These are phyloP conservation scores for Drosophila teissieri DNA, from an alignment of 1,140 invertebrate species.

Conservation along the genomic window DNA sequence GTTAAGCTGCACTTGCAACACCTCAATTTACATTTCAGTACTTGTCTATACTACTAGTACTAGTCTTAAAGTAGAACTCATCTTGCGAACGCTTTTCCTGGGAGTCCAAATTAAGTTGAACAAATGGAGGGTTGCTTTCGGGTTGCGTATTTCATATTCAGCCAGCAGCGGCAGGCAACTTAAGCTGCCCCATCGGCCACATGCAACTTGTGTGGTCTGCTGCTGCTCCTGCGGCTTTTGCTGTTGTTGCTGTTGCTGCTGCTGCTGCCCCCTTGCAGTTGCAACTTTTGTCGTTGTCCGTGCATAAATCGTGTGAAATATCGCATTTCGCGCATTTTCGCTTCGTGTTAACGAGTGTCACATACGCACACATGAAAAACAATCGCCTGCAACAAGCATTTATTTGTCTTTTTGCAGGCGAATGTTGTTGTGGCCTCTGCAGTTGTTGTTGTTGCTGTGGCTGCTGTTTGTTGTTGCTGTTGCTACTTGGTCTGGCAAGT, in stretches of 20 bases:
- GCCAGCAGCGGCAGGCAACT: conserved; percentile 20
- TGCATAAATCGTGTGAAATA: conserved; percentile 85
- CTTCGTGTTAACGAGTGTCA: conserved; percentile 82
- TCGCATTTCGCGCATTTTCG: conserved; percentile 84
- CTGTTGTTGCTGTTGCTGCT: conserved; percentile 35
- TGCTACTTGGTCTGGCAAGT: conserved; percentile 31
- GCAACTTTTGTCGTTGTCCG: conserved; percentile 77
- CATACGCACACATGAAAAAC: conserved; percentile 55
- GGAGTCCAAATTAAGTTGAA: conserved; percentile 48
- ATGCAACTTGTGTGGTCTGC: conserved; percentile 70
- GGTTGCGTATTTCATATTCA: conserved; percentile 33
- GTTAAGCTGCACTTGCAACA: conserved; percentile 3
- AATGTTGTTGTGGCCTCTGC: conserved; percentile 19
- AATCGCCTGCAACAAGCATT: conserved; percentile 65
- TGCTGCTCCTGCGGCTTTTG: conserved; percentile 35
- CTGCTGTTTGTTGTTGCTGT: not conserved
- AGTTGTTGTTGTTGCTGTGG: conserved; percentile 25
- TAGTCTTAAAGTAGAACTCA: not conserved
- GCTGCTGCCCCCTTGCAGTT: conserved; percentile 35
- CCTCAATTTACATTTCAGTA: not conserved
- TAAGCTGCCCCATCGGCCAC: conserved; percentile 28
- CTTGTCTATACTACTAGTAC: not conserved
- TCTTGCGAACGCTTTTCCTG: conserved; percentile 25
- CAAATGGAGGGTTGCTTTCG: conserved; percentile 34
- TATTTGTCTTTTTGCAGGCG: conserved; percentile 72